These are phyloP conservation scores for Oithona nana DNA, from an alignment of 2,888 invertebrate genomes.

Conservation along the genomic window DNA sequence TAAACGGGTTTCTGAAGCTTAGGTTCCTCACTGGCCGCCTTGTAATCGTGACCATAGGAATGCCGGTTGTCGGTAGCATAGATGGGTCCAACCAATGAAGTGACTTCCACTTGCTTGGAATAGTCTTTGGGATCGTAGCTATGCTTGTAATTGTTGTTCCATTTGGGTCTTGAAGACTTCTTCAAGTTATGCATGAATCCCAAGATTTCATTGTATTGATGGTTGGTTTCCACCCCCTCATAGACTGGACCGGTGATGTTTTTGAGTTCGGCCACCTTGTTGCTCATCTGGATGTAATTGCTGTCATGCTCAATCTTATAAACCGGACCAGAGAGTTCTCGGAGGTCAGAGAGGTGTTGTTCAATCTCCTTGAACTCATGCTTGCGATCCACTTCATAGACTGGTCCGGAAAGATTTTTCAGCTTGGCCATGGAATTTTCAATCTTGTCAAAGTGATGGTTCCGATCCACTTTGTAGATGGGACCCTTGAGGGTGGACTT, in stretches of 20 bases:
- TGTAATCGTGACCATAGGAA: slow-evolving; percentile 12
- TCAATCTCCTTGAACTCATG: slow-evolving; percentile 15
- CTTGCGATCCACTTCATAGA: slow-evolving; percentile 2
- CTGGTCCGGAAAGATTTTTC: neutral
- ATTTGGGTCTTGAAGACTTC: neutral
- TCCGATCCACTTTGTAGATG: slow-evolving; percentile 3
- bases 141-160: neutral
- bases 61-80: slow-evolving; percentile 6
- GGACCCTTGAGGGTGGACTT: neutral
- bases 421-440: neutral
- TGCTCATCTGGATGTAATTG: neutral
- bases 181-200: neutral
- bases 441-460: slow-evolving; percentile 16
- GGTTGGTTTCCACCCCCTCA: slow-evolving; percentile 11
- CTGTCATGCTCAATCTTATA: slow-evolving; percentile 11
- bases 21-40: neutral
- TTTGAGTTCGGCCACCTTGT: slow-evolving; percentile 9
- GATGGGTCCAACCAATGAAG: slow-evolving; percentile 9
- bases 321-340: slow-evolving; percentile 9
- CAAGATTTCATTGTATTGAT: slow-evolving; percentile 12
- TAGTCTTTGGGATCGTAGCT: slow-evolving; percentile 1
- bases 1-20: slow-evolving; percentile 11
- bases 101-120: neutral
- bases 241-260: slow-evolving; percentile 13
- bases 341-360: neutral